A percentile compares a stretch with the other conserved stretches of the same genome.
These are phyloP conservation scores for Sminthurinus aureus DNA, from an alignment of 2,888 invertebrate genomes.

Conservation along the genomic window DNA sequence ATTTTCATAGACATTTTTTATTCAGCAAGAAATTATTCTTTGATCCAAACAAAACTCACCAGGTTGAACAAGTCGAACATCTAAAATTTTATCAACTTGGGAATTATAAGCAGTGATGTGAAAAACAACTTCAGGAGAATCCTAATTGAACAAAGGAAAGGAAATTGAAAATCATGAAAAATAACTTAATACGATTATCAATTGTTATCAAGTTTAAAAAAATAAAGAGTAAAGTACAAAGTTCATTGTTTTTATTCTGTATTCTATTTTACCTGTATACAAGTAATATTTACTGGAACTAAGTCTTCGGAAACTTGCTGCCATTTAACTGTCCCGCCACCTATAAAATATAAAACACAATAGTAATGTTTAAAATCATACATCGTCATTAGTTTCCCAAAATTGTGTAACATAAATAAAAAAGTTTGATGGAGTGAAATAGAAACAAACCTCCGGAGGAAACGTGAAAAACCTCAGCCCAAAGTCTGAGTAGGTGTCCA, in stretches of 20 bases:
- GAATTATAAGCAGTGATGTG: constrained; percentile 99
- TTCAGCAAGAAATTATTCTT: not conserved
- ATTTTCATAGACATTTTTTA: no score
- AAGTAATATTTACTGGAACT: constrained; percentile 97
- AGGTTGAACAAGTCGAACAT: constrained; percentile 95
- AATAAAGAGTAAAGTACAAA: not conserved
- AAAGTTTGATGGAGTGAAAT: no score
- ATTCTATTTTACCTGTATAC: constrained; percentile 68
- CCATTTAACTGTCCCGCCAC: constrained; percentile 94
- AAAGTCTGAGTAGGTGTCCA: constrained; percentile 89
- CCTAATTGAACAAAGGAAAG: no score
- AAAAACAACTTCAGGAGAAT: constrained; percentile 95
- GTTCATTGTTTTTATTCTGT: not conserved
- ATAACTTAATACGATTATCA: not conserved
- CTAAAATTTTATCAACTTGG: constrained; percentile 97
- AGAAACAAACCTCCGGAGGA: constrained; percentile 76
- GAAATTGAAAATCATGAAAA: not conserved
- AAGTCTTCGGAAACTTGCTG: constrained; percentile 97
- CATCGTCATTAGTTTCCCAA: no score
- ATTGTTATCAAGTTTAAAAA: not conserved
- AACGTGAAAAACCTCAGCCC: constrained; percentile 99
- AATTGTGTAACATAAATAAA: no score
- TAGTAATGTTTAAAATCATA: no score
- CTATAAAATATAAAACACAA: constrained; percentile 85
- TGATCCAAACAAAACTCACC: constrained; percentile 69